Conservation (phyloP, 2,797 vertebrate species). For the Xerus rutilus region DNA sequence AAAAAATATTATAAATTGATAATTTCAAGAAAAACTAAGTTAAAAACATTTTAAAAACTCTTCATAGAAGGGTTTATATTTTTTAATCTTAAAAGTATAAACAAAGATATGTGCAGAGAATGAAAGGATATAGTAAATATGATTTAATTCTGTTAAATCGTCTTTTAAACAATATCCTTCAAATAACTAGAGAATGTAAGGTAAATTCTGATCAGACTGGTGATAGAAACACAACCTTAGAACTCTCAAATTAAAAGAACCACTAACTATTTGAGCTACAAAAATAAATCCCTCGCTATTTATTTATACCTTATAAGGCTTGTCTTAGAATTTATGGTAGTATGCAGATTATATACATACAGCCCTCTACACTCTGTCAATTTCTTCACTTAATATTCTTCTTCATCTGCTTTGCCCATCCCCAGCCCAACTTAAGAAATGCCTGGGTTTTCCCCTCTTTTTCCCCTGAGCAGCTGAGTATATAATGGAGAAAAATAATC, state of each 20-base stretch:
- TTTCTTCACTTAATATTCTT: neutral
- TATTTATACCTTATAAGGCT: neutral
- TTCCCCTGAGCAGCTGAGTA: neutral
- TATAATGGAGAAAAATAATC: neutral
- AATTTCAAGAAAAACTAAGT: conserved; percentile 57
- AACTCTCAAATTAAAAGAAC: neutral
- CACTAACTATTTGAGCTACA: neutral
- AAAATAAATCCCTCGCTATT: neutral
- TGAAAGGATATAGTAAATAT: conserved; percentile 71
- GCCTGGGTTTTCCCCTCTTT: neutral
- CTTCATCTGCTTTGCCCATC: neutral
- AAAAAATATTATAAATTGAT: conserved; percentile 67
- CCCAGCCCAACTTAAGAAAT: neutral
- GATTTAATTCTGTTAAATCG: conserved; percentile 46
- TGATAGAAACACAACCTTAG: conserved; percentile 79
- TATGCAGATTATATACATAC: neutral
- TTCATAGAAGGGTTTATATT: conserved; percentile 63
- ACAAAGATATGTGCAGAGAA: conserved; percentile 76
- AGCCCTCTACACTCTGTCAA: neutral
- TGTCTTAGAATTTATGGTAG: neutral
- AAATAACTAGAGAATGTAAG: conserved; percentile 86
- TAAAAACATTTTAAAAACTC: conserved; percentile 54
- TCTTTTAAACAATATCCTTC: conserved; percentile 75
- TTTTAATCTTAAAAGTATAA: conserved; percentile 77
- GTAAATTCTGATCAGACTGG: conserved; percentile 79